phyloP scores from a whole-genome alignment of 1,140 invertebrate species.

The Drosophila takahashii region DNA sequence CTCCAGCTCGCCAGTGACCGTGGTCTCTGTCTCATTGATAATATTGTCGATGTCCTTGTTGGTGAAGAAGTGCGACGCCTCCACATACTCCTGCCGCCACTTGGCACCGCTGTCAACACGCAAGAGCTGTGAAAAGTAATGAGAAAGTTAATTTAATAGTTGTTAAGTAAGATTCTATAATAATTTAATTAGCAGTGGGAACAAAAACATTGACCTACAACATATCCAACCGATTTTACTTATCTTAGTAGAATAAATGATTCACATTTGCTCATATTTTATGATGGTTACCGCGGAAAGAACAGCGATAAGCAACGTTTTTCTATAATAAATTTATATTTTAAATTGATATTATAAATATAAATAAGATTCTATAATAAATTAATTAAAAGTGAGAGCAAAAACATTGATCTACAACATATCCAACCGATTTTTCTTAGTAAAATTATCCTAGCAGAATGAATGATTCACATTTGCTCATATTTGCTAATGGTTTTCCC shows the following conservation, averaged over 20 bases:
- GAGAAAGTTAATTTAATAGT: background rate
- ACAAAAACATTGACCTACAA: background rate
- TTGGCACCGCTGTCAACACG: conserved; percentile 90
- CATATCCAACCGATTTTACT: background rate
- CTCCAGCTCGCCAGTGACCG: conserved; percentile 96
- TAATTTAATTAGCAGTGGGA: too few species aligned
- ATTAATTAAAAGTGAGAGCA: background rate
- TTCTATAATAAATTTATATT: too few species aligned
- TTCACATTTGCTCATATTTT: conserved; percentile 11
- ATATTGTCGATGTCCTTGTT: conserved; percentile 99
- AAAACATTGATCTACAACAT: background rate
- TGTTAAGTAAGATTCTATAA: too few species aligned
- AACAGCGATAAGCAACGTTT: conserved; percentile 9
- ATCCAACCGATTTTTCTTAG: background rate
- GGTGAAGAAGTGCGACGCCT: conserved; percentile 97
- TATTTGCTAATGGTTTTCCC: background rate
- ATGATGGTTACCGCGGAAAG: background rate
- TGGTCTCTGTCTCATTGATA: conserved; percentile 97
- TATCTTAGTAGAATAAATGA: background rate
- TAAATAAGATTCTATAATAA: too few species aligned
- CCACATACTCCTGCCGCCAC: conserved; percentile 97
- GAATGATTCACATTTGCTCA: conserved; percentile 16
- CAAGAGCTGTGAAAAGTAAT: conserved; percentile 47
- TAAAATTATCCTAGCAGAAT: background rate
- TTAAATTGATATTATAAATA: too few species aligned